Evolutionary conservation across 2,797 vertebrate genomes (phyloP).

Genomic region (Spatula versicolor): DNA sequence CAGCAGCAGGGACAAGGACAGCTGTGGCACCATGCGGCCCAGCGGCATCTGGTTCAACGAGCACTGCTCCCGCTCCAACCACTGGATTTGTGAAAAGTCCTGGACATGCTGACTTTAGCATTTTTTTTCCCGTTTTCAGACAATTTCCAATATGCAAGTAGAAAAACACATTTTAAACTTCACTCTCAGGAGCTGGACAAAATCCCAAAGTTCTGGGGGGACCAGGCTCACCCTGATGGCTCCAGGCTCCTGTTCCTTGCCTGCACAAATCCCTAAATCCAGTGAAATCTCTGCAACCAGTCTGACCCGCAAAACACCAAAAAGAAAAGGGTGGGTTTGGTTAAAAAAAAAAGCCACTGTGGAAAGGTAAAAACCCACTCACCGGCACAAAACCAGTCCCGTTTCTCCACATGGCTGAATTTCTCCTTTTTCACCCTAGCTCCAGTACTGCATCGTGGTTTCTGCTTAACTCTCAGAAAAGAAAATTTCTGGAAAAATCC

Average conservation of each 20-base stretch:
- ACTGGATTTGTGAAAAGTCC: neutral
- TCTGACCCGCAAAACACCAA: rapidly evolving
- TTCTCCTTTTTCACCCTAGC: neutral
- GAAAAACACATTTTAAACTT: too few relatives aligned
- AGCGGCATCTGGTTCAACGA: neutral
- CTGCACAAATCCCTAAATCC: neutral
- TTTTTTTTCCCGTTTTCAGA: neutral
- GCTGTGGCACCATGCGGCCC: neutral
- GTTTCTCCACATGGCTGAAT: too few relatives aligned
- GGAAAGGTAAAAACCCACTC: neutral
- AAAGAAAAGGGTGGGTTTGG: neutral
- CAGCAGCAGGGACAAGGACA: neutral
- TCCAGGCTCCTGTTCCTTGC: neutral
- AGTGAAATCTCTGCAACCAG: neutral
- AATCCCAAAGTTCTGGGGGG: rapidly evolving
- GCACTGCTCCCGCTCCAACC: neutral
- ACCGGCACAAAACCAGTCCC: rapidly evolving
- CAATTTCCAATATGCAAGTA: neutral
- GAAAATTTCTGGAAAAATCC: neutral
- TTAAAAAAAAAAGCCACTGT: neutral
- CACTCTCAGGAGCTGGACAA: neutral
- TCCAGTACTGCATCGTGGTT: rapidly evolving
- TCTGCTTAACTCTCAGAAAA: neutral
- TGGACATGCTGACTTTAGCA: neutral
- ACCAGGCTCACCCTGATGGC: neutral